Base-by-base conservation (phyloP, 2,888 invertebrate genomes). In the Acholoe squamosa region DNA sequence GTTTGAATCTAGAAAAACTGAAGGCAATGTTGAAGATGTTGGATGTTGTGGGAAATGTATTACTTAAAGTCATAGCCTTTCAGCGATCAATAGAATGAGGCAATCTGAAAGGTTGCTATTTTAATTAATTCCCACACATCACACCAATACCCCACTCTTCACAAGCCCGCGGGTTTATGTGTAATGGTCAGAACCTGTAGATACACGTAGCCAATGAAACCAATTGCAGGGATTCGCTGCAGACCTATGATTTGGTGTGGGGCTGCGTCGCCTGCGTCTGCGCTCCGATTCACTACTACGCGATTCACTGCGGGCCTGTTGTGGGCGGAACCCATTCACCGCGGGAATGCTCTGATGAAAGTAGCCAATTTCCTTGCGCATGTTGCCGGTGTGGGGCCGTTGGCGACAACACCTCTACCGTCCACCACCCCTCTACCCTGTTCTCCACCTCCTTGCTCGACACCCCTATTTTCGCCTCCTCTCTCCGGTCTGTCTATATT, bases 301-400 rank as follows among this genome's bases (percentile, higher is more conserved):
- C 71, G 14, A 71, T 71, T 71, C 71, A 71, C 71, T 28, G 28
- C 71, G 71, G 71, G 71, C 71, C 71, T 71, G 71, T 71, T 71
- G 71, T 71, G 71, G 71, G 71, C 71, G 71, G 71, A 71, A 71
- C 28, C 31, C 71, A 71, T 71, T 71, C 71, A 71, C 28, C 71
- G 28, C 71, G 71, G 71, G 71, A 25, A 25, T 71, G 71, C 71
- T 71, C 71, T 71, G 71, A 71, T 71, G 71, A 71, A 71, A 71
- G 71, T 71, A 71, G 71, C 71, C 71, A 71, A 71, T 71, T 71
- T 71, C 71, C 71, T 71, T 71, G 71, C 71, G 71, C 71, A 71
- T 71, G 71, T 71, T 71, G 31, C 71, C 28, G 71, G 71, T 25
- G 71, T 71, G 71, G 28, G 71, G 71, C 71, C 71, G 71, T 25